Evolutionary conservation across 2,888 invertebrate genomes (phyloP), one percentile per base, ranked within the genome.

Genomic region (Yponomeuta evonymella): DNA sequence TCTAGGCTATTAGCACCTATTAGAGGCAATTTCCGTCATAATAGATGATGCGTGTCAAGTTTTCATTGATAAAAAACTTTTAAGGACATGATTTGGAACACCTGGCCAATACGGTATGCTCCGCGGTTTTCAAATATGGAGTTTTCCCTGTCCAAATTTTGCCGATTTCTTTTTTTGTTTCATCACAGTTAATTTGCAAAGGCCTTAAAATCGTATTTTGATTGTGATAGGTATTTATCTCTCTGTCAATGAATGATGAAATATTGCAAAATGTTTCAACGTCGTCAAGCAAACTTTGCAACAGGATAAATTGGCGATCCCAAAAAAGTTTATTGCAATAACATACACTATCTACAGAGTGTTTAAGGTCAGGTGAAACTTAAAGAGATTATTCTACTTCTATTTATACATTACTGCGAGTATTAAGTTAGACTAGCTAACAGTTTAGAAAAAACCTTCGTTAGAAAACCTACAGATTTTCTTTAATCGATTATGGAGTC

Each of bases 1-100:
- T 58, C 51, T 12, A 51, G 30, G 30, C 23, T 23, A 23, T 23
- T 23, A 23, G 23, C 33, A 5, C 33, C 65, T 23, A 65, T 65
- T 65, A 65, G 23, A 29, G 29, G 65, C 33, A 65, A 65, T 65
- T 65, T 65, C 30, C 29, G 30, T 29, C 30, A 12, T 65, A 30
- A 65, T 33, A 12, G 65, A 65, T 65, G 29, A 12, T 29, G 29
- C 65, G 65, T 65, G 65, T 30, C 65, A n/a, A 33, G 29, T 29
- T 65, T 65, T 29, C 65, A 65, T 65, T 65, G 29, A 65, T 65
- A 65, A 29, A 23, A 65, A 65, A 65, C 11, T 23, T 33, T 29
- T 15, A 58, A 58, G 65, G 30, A 65, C 11, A 33, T 65, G 8
- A 5, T 65, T 65, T 1, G 11, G 65, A 23, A 58, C 51, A 58